Percentiles rank a stretch among this genome's conserved stretches.
These are phyloP conservation scores for Barypeithes pellucidus DNA, from an alignment of 2,888 invertebrate species.

Conservation along the genomic window DNA sequence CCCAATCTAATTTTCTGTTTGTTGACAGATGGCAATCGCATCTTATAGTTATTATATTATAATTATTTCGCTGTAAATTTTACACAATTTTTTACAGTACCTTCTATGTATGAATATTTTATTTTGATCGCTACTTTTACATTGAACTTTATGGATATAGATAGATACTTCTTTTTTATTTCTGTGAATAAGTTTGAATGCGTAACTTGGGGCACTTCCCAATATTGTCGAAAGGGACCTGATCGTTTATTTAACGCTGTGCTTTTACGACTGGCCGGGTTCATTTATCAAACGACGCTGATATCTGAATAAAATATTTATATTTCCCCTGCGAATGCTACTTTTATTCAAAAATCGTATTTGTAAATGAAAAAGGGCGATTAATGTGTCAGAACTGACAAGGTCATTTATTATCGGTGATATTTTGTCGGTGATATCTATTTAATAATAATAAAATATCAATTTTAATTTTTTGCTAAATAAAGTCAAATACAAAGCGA, in stretches of 20 bases:
- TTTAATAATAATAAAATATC: slow-evolving; percentile 7
- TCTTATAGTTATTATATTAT: too few relatives aligned
- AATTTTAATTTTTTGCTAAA: not conserved
- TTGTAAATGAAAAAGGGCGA: slow-evolving; percentile 32
- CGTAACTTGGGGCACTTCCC: slow-evolving; percentile 7
- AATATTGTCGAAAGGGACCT: not conserved
- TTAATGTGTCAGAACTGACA: slow-evolving; percentile 24
- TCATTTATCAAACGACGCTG: slow-evolving; percentile 32
- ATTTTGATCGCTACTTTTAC: not conserved
- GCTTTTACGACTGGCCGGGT: slow-evolving; percentile 6
- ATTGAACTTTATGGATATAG: not conserved
- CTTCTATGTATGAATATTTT: too few relatives aligned
- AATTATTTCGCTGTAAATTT: too few relatives aligned
- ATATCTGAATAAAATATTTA: slow-evolving; percentile 33
- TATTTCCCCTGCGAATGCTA: slow-evolving; percentile 34
- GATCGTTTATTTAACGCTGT: slow-evolving; percentile 14
- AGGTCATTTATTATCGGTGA: slow-evolving; percentile 30
- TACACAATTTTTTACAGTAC: too few relatives aligned
- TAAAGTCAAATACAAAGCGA: not conserved
- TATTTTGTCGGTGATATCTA: slow-evolving; percentile 3
- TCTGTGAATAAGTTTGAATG: not conserved
- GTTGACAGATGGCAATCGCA: too few relatives aligned
- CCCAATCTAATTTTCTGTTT: too few relatives aligned
- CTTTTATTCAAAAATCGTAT: slow-evolving; percentile 27
- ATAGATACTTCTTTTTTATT: not conserved